Percentiles rank a stretch among this genome's conserved stretches.
phyloP scores from a whole-genome alignment of 1,140 invertebrate species.

The Amphibalanus amphitrite region DNA sequence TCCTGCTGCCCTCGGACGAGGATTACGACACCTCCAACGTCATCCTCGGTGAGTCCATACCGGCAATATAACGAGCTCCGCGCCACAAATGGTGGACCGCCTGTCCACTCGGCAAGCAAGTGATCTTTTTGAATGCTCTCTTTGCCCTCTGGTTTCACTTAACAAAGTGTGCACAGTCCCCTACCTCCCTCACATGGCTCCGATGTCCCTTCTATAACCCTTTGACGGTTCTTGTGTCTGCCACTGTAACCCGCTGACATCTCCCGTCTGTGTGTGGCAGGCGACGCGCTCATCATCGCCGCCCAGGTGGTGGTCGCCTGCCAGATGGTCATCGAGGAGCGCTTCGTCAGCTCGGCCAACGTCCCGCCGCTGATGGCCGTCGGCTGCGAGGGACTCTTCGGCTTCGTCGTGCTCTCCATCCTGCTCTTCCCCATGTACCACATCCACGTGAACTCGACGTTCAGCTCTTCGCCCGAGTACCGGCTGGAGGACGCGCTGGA shows the following conservation, averaged over 20 bases:
- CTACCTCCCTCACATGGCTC: too few species aligned
- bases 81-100: slow-evolving; percentile 3
- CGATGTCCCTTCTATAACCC: too few species aligned
- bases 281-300: slow-evolving; percentile 77
- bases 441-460: slow-evolving; percentile 50
- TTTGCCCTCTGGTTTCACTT: too few species aligned
- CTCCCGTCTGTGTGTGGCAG: too few species aligned
- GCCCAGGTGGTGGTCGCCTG: slow-evolving; percentile 76
- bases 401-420: slow-evolving; percentile 52
- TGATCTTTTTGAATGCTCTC: too few species aligned
- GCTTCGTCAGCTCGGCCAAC: slow-evolving; percentile 60
- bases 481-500: slow-evolving; percentile 71
- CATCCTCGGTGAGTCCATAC: slow-evolving; percentile 37
- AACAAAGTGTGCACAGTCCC: too few species aligned
- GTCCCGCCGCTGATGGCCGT: slow-evolving; percentile 70
- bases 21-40: slow-evolving; percentile 44
- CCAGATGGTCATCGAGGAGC: slow-evolving; percentile 91
- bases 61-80: background rate
- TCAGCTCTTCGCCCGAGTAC: slow-evolving; percentile 54
- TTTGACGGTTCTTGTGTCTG: slow-evolving; percentile 1
- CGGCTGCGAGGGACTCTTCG: slow-evolving; percentile 86
- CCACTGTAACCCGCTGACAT: too few species aligned
- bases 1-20: slow-evolving; percentile 31
- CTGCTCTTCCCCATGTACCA: slow-evolving; percentile 70
- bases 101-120: too few species aligned